Percentiles rank a stretch among this genome's conserved stretches.
These are phyloP conservation scores for Lethenteron camtschaticum DNA, from an alignment of 2,113 vertebrate genomes.

Conservation along the genomic window DNA sequence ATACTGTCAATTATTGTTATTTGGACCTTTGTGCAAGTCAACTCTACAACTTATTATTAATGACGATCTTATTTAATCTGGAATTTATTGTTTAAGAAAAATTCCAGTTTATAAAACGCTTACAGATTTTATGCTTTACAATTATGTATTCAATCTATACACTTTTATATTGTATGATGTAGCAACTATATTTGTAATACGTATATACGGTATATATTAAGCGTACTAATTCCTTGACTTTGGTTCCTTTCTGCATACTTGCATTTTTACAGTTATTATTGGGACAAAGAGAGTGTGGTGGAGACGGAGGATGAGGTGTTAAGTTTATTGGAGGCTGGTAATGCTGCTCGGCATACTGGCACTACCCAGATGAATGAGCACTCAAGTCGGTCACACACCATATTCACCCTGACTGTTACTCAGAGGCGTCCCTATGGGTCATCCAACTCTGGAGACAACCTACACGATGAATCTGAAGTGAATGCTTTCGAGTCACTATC, in stretches of 20 bases:
- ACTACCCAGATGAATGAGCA: conserved; percentile 50
- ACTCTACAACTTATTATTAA: no score
- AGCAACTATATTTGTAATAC: no score
- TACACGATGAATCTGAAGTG: conserved; percentile 5
- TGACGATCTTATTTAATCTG: no score
- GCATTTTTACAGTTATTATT: conserved; percentile 37
- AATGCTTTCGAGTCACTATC: conserved; percentile 16
- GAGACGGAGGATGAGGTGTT: conserved; percentile 46
- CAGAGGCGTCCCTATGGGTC: conserved; percentile 18
- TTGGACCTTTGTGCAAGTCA: no score
- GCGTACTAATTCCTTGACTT: no score
- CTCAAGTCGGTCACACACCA: conserved; percentile 57
- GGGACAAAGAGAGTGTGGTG: conserved; percentile 45
- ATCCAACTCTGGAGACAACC: conserved; percentile 11
- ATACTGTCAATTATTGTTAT: no score
- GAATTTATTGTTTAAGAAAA: no score
- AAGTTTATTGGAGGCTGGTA: conserved; percentile 36
- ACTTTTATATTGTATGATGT: no score
- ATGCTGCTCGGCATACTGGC: conserved; percentile 36
- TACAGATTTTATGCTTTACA: no score
- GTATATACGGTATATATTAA: no score
- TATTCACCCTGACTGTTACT: conserved; percentile 46
- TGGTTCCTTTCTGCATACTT: neutral
- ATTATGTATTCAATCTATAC: no score
- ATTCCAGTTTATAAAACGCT: no score